Evolutionary conservation across 2,888 invertebrate species (phyloP), one percentile per base, ranked within the genome.

Genomic region (Morinoia aosen): DNA sequence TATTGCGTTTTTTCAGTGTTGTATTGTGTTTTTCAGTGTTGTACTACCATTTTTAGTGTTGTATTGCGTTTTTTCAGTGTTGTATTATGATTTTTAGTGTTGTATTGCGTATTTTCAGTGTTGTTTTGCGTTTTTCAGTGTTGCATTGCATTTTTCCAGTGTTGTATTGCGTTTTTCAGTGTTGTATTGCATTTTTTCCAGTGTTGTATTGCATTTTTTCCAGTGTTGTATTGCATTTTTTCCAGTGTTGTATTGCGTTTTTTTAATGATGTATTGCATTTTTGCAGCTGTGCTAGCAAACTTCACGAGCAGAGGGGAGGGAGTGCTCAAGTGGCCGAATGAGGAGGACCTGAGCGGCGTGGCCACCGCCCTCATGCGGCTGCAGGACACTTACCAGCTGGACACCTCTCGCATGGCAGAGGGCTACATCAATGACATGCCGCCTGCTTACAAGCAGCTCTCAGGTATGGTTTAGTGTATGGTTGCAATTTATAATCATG

Each of bases 291-390:
- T 98, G 97, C 98, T 98, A 97, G 98, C 98, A 97, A 99, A 98
- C 97, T 98, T 99, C 97, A 98, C 98, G 56, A 98, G 98, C 97
- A 98, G 98, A 97, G 98, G 98, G 95, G 93, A 93, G n/a, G 98
- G 97, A 14, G 98, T 98, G 96, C 98, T 98, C 96, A 98, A 98
- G 97, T 99, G 99, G 97, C 99, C 99, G 0, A 98, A 98, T 0
- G 98, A 98, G 96, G 99, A 99, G 97, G 99, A 99, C 97, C 97
- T 99, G 96, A 98, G 98, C 97, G 99, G 99, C 0, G 99, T 99
- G 19, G 99, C 99, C 7, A 98, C 98, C 95, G 99, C 99, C 0
- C 98, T 99, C 96, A 98, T 99, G 97, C 98, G 99, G 95, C 98
- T 99, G 10, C 99, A 99, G 97, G 99, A 99, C 97, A 99, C 99